A percentile compares a stretch with the other conserved stretches of the same genome.
These are phyloP conservation scores for Nowickia ferox DNA, from an alignment of 2,888 invertebrate species.

Conservation along the genomic window DNA sequence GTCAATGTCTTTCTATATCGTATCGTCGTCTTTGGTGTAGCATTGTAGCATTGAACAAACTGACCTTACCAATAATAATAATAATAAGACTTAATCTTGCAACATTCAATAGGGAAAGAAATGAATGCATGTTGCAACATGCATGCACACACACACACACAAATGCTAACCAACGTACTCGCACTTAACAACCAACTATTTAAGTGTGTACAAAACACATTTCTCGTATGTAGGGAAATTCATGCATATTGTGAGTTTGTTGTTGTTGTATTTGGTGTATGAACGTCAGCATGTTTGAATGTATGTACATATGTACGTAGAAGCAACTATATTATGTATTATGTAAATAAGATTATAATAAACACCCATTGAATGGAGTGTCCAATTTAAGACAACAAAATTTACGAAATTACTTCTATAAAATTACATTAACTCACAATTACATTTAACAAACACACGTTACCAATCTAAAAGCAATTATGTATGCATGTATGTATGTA, in stretches of 20 bases:
- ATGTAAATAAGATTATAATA: slow-evolving; percentile 72
- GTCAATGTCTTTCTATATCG: slow-evolving; percentile 58
- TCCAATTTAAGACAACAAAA: slow-evolving; percentile 69
- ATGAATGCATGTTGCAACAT: slow-evolving; percentile 55
- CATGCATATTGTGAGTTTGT: slow-evolving; percentile 13
- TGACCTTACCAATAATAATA: slow-evolving; percentile 68
- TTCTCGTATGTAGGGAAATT: slow-evolving; percentile 32
- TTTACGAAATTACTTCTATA: slow-evolving; percentile 69
- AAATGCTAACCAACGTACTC: slow-evolving; percentile 34
- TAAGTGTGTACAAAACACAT: slow-evolving; percentile 1
- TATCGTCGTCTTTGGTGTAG: slow-evolving; percentile 58
- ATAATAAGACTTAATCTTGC: slow-evolving; percentile 64
- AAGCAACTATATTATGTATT: slow-evolving; percentile 50
- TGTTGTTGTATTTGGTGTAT: neutral
- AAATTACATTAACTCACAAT: slow-evolving; percentile 55
- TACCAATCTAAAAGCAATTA: slow-evolving; percentile 29
- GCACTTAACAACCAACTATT: slow-evolving; percentile 29
- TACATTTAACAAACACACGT: slow-evolving; percentile 38
- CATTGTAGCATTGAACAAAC: slow-evolving; percentile 67
- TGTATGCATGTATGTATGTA: neutral
- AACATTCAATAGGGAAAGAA: slow-evolving; percentile 59
- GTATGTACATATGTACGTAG: neutral
- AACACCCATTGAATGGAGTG: slow-evolving; percentile 67
- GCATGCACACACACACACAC: slow-evolving; percentile 43
- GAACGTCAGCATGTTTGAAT: neutral